These are phyloP conservation scores for Luperina nickerlii DNA, from an alignment of 2,888 invertebrate species.

Conservation along the genomic window DNA sequence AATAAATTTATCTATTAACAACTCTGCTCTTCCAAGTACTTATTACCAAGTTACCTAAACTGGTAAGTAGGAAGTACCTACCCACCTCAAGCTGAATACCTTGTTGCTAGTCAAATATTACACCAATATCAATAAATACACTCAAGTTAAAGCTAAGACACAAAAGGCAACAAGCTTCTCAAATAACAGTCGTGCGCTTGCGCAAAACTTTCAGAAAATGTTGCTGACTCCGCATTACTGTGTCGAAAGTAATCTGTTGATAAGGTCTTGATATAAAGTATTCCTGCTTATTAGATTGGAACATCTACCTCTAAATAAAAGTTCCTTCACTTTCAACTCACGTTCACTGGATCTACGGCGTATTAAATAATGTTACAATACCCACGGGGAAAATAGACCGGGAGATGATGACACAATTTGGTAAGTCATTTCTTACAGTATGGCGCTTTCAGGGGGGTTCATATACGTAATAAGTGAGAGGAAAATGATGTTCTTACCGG, in stretches of 20 bases:
- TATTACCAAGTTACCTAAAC: slow-evolving; percentile 37
- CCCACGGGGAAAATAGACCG: slow-evolving; percentile 54
- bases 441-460: too few species aligned
- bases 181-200: slow-evolving; percentile 47
- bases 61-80: slow-evolving; percentile 37
- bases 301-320: slow-evolving; percentile 46
- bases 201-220: slow-evolving; percentile 52
- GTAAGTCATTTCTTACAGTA: too few species aligned
- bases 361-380: slow-evolving; percentile 61
- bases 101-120: slow-evolving; percentile 51
- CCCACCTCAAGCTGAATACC: slow-evolving; percentile 18
- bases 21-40: slow-evolving; percentile 6
- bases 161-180: slow-evolving; percentile 41
- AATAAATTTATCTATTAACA: slow-evolving; percentile 40
- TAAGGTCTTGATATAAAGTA: slow-evolving; percentile 50
- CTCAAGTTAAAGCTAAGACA: slow-evolving; percentile 53
- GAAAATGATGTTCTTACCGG: too few species aligned
- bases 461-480: too few species aligned
- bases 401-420: too few species aligned
- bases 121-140: slow-evolving; percentile 50
- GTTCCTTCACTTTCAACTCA: slow-evolving; percentile 54
- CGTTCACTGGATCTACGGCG: slow-evolving; percentile 53
- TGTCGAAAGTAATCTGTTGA: slow-evolving; percentile 39
- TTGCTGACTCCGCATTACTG: slow-evolving; percentile 39
- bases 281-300: slow-evolving; percentile 49